Base-by-base conservation (phyloP, 2,888 invertebrate genomes). In the Troglohyphantes excavatus region DNA sequence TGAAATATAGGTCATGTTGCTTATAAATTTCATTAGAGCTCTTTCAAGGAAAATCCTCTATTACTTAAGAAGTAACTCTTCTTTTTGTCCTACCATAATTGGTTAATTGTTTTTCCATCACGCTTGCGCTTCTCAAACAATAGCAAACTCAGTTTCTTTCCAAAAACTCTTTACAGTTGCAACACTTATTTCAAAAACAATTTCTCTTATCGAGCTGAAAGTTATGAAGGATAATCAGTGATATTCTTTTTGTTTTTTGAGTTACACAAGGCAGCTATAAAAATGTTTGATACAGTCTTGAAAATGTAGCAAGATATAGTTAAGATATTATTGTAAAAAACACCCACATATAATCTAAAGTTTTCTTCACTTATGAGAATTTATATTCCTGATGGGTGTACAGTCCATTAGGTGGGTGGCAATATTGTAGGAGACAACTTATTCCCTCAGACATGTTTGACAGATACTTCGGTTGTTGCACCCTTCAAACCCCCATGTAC, bases 391-490 rank as follows among this genome's bases (percentile, higher is more conserved):
- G 63, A 46, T 63, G 63, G 61, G 3, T 59, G 19, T 76, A 17
- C 13, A 53, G 19, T 11, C 75, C 21, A 61, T 39, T 75, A 63
- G 7, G 78, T 78, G 65, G 78, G 78, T 65, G 65, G 29, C 5
- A n/a, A 65, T 33, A 13, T 59, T 63, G 78, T 78, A 23, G 63
- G 78, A 26, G 65, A 63, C 19, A 17, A 43, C 21, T 76, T 17
- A 78, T 65, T 61, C 65, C 5, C 53, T 53, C 17, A 43, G 7
- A 0, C 21, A 13, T 26, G 39, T 9, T 39, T 23, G 21, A 33
- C 6, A 78, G 63, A 65, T 26, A 61, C 19, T 59, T 7, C 27
- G 59, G 75, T 75, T 73, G 19, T 78, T 78, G 23, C 43, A 65
- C 39, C 65, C 39, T 26, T 21, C 23, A n/a, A 17, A 1, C 26